Evolutionary conservation across 1,140 invertebrate genomes (phyloP).

Genomic region (Hydropsyche tenuis): DNA sequence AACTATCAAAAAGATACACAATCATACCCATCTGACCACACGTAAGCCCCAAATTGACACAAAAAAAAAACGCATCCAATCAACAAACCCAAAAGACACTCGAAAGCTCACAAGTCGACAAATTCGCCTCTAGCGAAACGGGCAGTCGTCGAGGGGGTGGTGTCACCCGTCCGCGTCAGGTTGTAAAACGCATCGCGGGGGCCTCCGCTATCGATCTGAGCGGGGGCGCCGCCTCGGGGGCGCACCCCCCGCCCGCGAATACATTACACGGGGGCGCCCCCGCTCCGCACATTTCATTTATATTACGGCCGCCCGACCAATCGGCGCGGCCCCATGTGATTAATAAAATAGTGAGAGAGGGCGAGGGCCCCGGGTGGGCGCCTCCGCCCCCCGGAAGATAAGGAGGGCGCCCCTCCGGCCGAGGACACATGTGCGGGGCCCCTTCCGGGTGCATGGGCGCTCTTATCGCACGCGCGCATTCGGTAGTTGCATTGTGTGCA

Average conservation of each 20-base stretch:
- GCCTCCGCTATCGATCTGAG: conserved; percentile 43
- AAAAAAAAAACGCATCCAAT: too few relatives aligned
- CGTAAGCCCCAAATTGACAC: too few relatives aligned
- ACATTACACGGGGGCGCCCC: conserved; percentile 41
- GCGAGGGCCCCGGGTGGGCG: conserved; percentile 13
- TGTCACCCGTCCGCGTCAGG: conserved; percentile 34
- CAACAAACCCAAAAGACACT: too few relatives aligned
- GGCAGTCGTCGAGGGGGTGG: too few relatives aligned
- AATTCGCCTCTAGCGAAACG: too few relatives aligned
- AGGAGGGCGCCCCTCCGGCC: conserved; percentile 1
- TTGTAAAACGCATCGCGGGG: conserved; percentile 44
- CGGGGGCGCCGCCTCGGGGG: conserved; percentile 21
- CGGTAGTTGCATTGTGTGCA: background rate
- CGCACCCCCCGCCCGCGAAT: conserved; percentile 40
- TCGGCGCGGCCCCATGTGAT: conserved; percentile 48
- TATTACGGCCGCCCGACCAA: conserved; percentile 51
- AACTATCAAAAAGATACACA: too few relatives aligned
- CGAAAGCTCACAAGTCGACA: too few relatives aligned
- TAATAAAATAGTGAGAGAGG: conserved; percentile 50
- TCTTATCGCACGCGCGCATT: background rate
- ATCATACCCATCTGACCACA: too few relatives aligned
- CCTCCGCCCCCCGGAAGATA: conserved; percentile 26
- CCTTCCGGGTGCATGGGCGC: background rate
- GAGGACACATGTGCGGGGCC: conserved; percentile 3
- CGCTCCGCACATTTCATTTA: conserved; percentile 49